Base-by-base conservation (phyloP, 2,113 vertebrate species). In the Deroptyus accipitrinus region DNA sequence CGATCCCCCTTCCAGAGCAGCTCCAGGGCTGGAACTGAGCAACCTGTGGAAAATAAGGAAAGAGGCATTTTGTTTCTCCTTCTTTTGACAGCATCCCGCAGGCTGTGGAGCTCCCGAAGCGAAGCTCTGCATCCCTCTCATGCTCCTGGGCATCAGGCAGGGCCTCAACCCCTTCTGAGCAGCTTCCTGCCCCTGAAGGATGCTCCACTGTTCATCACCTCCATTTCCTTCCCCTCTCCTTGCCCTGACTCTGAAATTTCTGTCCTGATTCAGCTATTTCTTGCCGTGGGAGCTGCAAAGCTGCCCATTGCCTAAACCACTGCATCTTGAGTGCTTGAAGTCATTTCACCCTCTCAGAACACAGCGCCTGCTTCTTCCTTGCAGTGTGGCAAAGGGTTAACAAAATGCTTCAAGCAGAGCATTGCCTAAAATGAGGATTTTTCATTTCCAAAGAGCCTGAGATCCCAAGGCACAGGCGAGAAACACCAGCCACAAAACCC, bases 71-170 rank as follows among this genome's bases (percentile, higher is more conserved):
- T 9, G 13, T 27, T 35, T 68, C 11, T 6, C 41, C 42, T 2
- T 1, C 18, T 33, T 86, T 25, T 31, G 16, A 10, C 37, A 41
- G n/a, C 41, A 1, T 17, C 22, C 51, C 17, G 17, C 1, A 2
- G 22, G 31, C 51, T 49, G 22, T 0, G 0, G 16, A 11, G 27
- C 4, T 10, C 2, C 10, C 8, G 24, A 20, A 30, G 62, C 0
- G 0, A 33, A 91, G 27, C 15, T 46, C 37, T 61, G 48, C 72
- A 57, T 39, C 35, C 76, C 17, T 49, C 19, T 16, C 48, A 2
- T 0, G 10, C 25, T 59, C 49, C 17, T 30, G 57, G 6, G 49
- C 48, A 78, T 17, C 52, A 6, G 52, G 5, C 16, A 66, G 57
- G 6, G 33, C 35, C 70, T 20, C 62, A 7, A 28, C 4, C 16